Evolutionary conservation across 92 coral and sea anemone species (phyloP), one percentile per base, ranked within the genome.

Genomic region (Scolanthus callimorphus): DNA sequence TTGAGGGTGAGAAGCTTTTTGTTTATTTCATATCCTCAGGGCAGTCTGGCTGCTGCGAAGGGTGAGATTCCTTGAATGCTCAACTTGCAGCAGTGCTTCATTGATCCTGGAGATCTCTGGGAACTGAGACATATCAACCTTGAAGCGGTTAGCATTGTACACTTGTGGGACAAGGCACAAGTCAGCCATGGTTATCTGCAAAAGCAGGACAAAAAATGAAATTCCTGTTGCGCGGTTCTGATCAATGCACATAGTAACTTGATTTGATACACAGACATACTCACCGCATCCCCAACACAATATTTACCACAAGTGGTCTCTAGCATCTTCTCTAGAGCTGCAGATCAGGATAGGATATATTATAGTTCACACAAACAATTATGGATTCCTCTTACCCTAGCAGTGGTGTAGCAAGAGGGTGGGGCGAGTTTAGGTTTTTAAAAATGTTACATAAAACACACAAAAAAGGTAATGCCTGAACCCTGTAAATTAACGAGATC

Each of bases 261-360:
- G n/a, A n/a, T n/a, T n/a, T n/a, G n/a, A n/a, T n/a, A n/a, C n/a
- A n/a, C n/a, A 39, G 27, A 2, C 37, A 23, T 11, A 29, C 65
- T 20, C 65, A 91, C 97, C 91, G 83, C 90, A 73, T 92, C 96
- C 1, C 98, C 98, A 27, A 92, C 92, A 73, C 98, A 92, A 70
- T 88, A 92, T 56, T 84, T 88, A 17, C 96, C 96, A 21, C 96
- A 71, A 4, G 96, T 83, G 23, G 59, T 65, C 62, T 69, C 61
- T 29, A 92, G 65, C 29, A 83, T 70, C 60, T 88, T 79, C 54
- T 92, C 98, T 25, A 92, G 70, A 25, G 70, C 98, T 92, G 51
- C n/a, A 13, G n/a, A n/a, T n/a, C n/a, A n/a, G n/a, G n/a, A n/a
- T n/a, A n/a, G n/a, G n/a, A n/a, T n/a, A n/a, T n/a, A n/a, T n/a